These are phyloP conservation scores for Anser brachyrhynchus DNA, from an alignment of 2,113 vertebrate genomes.

Conservation along the genomic window DNA sequence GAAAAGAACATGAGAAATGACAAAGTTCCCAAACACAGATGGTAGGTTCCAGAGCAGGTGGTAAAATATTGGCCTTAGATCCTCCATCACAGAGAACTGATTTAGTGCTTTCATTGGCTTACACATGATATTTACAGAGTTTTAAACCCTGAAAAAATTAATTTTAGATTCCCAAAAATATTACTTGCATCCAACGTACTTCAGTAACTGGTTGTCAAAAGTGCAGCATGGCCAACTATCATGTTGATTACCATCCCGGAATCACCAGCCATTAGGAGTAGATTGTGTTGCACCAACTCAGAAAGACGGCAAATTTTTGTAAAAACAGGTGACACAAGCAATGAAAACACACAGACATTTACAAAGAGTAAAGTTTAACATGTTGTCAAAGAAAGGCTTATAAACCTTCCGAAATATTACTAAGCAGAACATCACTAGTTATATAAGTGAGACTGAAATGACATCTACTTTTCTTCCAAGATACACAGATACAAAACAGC, in stretches of 20 bases:
- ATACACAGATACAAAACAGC: background rate
- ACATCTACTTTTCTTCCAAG: background rate
- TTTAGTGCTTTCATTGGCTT: background rate
- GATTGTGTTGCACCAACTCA: background rate
- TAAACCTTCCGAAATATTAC: background rate
- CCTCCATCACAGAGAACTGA: background rate
- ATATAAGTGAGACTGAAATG: background rate
- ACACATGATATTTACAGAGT: background rate
- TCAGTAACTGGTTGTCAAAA: background rate
- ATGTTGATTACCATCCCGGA: background rate
- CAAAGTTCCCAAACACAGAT: background rate
- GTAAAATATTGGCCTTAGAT: background rate
- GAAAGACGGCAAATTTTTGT: background rate
- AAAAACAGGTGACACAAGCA: background rate
- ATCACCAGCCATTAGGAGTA: background rate
- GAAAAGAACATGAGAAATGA: background rate
- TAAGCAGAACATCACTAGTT: background rate
- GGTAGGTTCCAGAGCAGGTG: background rate
- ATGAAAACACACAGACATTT: background rate
- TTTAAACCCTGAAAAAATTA: background rate
- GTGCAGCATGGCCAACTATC: background rate
- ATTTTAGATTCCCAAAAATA: background rate
- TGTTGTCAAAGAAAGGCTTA: background rate
- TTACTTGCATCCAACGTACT: background rate
- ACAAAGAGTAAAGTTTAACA: background rate